phyloP scores from a whole-genome alignment of 2,888 invertebrate species.

The Meteorus cinctellus region DNA sequence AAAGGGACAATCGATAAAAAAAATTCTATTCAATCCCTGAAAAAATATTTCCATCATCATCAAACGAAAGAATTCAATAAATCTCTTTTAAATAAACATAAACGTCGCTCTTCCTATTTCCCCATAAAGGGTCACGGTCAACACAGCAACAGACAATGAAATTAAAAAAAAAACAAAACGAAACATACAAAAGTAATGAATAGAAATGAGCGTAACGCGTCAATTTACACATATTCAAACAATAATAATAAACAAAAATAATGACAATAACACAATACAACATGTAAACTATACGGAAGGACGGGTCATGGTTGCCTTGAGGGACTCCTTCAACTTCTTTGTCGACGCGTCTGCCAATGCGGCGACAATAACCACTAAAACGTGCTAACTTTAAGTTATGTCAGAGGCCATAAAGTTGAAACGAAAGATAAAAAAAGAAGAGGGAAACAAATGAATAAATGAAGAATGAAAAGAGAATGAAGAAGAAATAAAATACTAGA shows the following conservation, averaged over 20 bases:
- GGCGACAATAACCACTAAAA: neutral
- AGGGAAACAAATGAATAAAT: neutral
- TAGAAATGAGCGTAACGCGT: constrained; percentile 20
- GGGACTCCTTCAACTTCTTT: neutral
- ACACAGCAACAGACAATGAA: neutral
- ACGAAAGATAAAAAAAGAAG: neutral
- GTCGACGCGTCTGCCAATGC: neutral
- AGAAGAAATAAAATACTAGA: neutral
- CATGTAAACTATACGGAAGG: neutral
- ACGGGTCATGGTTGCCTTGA: constrained; percentile 29
- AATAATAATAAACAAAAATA: too few relatives aligned
- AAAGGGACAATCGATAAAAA: too few relatives aligned
- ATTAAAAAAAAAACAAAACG: neutral
- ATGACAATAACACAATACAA: neutral
- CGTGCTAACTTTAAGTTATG: constrained; percentile 6
- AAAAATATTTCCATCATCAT: too few relatives aligned
- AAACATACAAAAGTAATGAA: constrained; percentile 1
- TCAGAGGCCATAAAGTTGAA: neutral
- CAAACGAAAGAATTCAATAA: too few relatives aligned
- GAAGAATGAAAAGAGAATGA: neutral
- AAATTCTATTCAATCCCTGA: too few relatives aligned
- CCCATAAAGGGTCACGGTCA: too few relatives aligned
- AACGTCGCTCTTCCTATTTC: too few relatives aligned
- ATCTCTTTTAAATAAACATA: too few relatives aligned
- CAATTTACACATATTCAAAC: neutral